Evolutionary conservation across 2,113 vertebrate genomes (phyloP), one percentile per base, ranked within the genome.

Genomic region (Clarias batrachus): DNA sequence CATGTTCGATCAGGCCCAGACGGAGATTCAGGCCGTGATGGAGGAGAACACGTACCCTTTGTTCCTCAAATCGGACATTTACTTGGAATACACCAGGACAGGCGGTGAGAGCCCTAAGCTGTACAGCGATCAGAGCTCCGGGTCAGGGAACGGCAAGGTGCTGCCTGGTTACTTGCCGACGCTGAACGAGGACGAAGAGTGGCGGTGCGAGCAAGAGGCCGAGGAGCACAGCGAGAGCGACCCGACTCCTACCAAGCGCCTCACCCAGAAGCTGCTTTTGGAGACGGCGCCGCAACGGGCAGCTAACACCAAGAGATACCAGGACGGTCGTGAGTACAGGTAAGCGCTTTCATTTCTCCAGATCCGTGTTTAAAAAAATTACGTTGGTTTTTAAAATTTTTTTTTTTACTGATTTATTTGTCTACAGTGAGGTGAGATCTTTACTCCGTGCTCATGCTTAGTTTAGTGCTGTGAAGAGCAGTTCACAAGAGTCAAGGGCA

Each of bases 1-100:
- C 76, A 98, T 98, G 96, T 99, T 99, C 52, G 98, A 99, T 94
- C 98, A 99, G 96, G 98, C 98, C 81, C 98, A 99, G 93, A 97
- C 96, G 0, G 98, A 99, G 92, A 96, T 99, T 87, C 98, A 99
- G 93, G 93, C 96, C 63, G 94, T 96, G 93, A 97, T 99, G 93
- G 98, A 99, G 92, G 98, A 98, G 86, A 98, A 97, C 93, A 97
- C 97, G 66, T 99, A 99, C 87, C 98, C 97, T 54, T 94, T 97
- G 65, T 99, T 99, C 92, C 97, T 99, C 13, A 99, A 98, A 93
- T 99, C 98, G 0, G 97, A 98, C 94, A 96, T 98, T 90, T 99
- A 99, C 93, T 95, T 99, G 96, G 97, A 99, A 91, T 97, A 98
- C 88, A 97, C 97, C 0, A 94, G 95, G 92, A 96, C 97, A 80